phyloP scores from a whole-genome alignment of 1,140 invertebrate species.

The Neuroterus valhalla region DNA sequence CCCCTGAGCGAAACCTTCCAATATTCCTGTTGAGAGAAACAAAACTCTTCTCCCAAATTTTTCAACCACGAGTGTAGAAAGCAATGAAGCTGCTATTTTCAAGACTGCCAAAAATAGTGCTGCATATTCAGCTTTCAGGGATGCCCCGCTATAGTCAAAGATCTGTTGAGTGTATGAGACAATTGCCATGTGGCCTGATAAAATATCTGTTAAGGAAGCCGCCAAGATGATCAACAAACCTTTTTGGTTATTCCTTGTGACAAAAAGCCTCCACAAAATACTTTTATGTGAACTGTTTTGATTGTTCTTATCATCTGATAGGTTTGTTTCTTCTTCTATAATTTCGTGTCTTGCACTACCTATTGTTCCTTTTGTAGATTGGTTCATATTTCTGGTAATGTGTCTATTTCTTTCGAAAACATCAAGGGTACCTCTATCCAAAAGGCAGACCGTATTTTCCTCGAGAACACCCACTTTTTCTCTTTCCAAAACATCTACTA shows the following conservation, averaged over 20 bases:
- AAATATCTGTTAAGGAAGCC: not conserved
- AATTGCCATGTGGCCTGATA: constrained; percentile 2
- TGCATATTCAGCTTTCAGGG: constrained; percentile 5
- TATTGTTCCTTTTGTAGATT: not conserved
- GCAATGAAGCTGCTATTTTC: not conserved
- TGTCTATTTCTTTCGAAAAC: not conserved
- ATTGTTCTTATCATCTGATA: not conserved
- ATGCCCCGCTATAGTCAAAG: not conserved
- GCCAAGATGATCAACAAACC: not conserved
- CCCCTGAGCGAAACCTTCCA: not conserved
- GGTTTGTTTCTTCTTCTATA: not conserved
- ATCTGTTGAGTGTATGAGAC: constrained; percentile 6
- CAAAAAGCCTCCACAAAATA: not conserved
- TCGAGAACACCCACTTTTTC: not conserved
- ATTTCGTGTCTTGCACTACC: not conserved
- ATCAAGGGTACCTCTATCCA: not conserved
- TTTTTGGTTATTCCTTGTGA: not conserved
- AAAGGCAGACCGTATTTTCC: not conserved
- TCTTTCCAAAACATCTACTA: not conserved
- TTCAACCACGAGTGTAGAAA: not conserved
- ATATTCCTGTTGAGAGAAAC: not conserved
- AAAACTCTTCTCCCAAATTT: not conserved
- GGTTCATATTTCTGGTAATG: no score
- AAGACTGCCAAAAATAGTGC: not conserved
- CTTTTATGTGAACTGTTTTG: not conserved